A percentile compares a stretch with the other conserved stretches of the same genome.
These are phyloP conservation scores for Pasiphila rectangulata DNA, from an alignment of 2,888 invertebrate genomes.

Conservation along the genomic window DNA sequence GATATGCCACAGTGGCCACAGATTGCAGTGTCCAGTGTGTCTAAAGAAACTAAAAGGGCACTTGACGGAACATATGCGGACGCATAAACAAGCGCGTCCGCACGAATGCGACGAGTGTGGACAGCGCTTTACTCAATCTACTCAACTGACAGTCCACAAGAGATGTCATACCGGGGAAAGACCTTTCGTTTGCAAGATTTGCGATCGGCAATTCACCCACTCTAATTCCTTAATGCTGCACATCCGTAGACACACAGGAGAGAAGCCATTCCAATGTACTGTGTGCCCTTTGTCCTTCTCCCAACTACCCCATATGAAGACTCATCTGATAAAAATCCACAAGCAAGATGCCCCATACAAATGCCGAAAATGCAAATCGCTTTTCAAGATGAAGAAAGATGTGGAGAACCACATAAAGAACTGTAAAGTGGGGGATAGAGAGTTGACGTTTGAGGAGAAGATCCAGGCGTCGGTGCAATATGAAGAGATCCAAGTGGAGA, in stretches of 20 bases:
- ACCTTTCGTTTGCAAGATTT: constrained; percentile 91
- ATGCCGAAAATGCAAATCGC: constrained; percentile 86
- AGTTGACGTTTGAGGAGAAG: constrained; percentile 49
- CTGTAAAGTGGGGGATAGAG: constrained; percentile 60
- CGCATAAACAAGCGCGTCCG: constrained; percentile 87
- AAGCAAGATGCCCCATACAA: constrained; percentile 89
- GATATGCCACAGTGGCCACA: constrained; percentile 87
- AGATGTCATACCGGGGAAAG: constrained; percentile 91
- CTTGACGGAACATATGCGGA: constrained; percentile 90
- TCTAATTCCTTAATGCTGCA: constrained; percentile 92
- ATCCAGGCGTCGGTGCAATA: constrained; percentile 46
- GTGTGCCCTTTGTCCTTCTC: constrained; percentile 88
- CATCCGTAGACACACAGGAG: constrained; percentile 90
- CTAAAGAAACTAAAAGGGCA: constrained; percentile 91
- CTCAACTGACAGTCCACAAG: constrained; percentile 91
- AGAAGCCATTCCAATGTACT: constrained; percentile 88
- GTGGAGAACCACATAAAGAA: constrained; percentile 83
- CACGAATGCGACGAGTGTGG: constrained; percentile 90
- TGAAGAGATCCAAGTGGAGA: constrained; percentile 66
- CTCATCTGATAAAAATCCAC: constrained; percentile 93
- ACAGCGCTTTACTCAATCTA: constrained; percentile 90
- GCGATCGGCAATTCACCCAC: constrained; percentile 89
- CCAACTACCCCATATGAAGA: constrained; percentile 92
- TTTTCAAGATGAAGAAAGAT: constrained; percentile 88
- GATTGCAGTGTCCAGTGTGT: constrained; percentile 90